Conservation (phyloP, 2,113 vertebrate genomes). For the Cranoglanis bouderius region DNA sequence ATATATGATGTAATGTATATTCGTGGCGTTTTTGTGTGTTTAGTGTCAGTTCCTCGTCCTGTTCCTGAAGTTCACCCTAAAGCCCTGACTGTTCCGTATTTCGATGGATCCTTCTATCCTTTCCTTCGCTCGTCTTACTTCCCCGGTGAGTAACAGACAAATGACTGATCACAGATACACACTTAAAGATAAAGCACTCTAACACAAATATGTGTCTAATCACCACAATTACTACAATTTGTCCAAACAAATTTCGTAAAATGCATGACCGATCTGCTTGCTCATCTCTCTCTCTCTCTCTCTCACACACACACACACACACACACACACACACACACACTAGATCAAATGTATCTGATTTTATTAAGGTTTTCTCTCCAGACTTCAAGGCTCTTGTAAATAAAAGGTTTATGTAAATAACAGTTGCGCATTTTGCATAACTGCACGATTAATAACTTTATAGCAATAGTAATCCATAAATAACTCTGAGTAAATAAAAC, state of each 20-base stretch:
- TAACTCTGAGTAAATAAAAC: background rate
- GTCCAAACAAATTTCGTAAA: background rate
- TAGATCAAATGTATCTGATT: background rate
- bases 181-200: slow-evolving; percentile 31
- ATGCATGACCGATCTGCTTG: background rate
- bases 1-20: background rate
- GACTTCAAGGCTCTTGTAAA: no score
- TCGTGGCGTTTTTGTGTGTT: background rate
- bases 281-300: no score
- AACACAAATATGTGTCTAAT: background rate
- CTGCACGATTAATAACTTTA: background rate
- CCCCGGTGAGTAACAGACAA: slow-evolving; percentile 81
- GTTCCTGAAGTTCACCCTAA: slow-evolving; percentile 82
- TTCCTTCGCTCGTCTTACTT: slow-evolving; percentile 92
- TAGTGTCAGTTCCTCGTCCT: slow-evolving; percentile 58
- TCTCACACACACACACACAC: background rate
- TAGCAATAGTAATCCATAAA: background rate
- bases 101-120: slow-evolving; percentile 91
- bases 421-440: background rate
- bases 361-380: background rate
- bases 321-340: background rate
- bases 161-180: background rate
- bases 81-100: slow-evolving; percentile 87
- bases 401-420: no score
- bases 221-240: background rate